phyloP scores from a whole-genome alignment of 2,113 vertebrate species.

The Xenopus borealis region DNA sequence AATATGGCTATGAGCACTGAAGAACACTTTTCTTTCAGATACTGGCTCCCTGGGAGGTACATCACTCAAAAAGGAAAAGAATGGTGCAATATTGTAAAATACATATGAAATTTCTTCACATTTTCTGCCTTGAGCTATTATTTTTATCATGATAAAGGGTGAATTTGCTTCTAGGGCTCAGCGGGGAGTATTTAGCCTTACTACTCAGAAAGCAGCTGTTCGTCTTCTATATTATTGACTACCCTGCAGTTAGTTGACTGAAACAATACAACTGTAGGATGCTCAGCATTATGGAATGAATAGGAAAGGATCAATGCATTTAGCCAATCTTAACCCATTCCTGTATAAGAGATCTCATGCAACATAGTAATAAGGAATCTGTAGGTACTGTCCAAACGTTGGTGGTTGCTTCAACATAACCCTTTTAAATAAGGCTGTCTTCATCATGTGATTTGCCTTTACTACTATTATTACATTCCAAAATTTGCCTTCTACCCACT shows the following conservation, averaged over 20 bases:
- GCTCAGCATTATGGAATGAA: slow-evolving; percentile 50
- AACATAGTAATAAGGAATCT: not conserved
- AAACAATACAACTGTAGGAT: slow-evolving; percentile 51
- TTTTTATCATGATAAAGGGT: slow-evolving; percentile 45
- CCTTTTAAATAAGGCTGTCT: too few relatives aligned
- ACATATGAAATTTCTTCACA: slow-evolving; percentile 44
- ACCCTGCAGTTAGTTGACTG: slow-evolving; percentile 36
- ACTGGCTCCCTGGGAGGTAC: slow-evolving; percentile 6
- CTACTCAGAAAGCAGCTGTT: slow-evolving; percentile 49
- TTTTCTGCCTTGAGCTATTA: slow-evolving; percentile 46
- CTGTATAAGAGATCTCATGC: slow-evolving; percentile 47
- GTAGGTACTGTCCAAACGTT: too few relatives aligned
- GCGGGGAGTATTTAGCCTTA: slow-evolving; percentile 45
- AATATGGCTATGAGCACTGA: slow-evolving; percentile 21
- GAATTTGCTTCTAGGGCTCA: slow-evolving; percentile 38
- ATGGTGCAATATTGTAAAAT: slow-evolving; percentile 45
- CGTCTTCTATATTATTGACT: slow-evolving; percentile 46
- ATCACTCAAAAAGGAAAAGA: slow-evolving; percentile 30
- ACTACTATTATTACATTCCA: too few relatives aligned
- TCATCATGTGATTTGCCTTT: too few relatives aligned
- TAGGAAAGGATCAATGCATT: slow-evolving; percentile 47
- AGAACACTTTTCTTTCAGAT: slow-evolving; percentile 26
- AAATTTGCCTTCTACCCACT: too few relatives aligned
- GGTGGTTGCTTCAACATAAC: too few relatives aligned
- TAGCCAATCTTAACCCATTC: slow-evolving; percentile 48